A percentile compares a stretch with the other conserved stretches of the same genome.
phyloP scores from a whole-genome alignment of 2,797 vertebrate genomes.

The Cheirogaleus major region DNA sequence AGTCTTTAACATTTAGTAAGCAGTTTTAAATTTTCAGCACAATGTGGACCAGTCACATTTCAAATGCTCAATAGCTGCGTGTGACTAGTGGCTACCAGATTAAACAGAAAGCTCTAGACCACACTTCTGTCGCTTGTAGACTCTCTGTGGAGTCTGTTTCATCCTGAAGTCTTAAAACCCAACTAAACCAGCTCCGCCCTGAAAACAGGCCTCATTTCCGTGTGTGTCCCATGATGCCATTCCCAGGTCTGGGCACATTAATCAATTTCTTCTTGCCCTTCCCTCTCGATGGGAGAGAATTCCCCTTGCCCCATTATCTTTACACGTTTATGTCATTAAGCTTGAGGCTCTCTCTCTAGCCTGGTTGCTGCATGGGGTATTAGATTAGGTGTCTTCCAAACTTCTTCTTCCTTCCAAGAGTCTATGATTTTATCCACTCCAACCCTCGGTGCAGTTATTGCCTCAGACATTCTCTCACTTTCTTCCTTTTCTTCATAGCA shows the following conservation, averaged over 20 bases:
- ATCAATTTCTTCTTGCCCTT: not conserved
- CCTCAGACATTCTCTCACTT: not conserved
- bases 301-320: not conserved
- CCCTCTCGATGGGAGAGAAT: not conserved
- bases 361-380: not conserved
- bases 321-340: not conserved
- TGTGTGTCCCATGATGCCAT: not conserved
- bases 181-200: not conserved
- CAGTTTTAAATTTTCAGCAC: not conserved
- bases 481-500: slow-evolving; percentile 32
- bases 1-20: not conserved
- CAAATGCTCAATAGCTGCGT: not conserved
- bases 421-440: not conserved
- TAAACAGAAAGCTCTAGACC: not conserved
- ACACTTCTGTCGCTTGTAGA: not conserved
- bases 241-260: not conserved
- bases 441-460: not conserved
- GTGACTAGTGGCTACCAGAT: not conserved
- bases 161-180: not conserved
- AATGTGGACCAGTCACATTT: not conserved
- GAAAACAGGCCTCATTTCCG: not conserved
- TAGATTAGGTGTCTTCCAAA: not conserved
- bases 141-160: not conserved
- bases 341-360: not conserved
- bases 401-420: not conserved